Percentiles rank a stretch among this genome's conserved stretches.
Conservation (phyloP, 1,140 invertebrate genomes). For the Lepidostoma basale region DNA sequence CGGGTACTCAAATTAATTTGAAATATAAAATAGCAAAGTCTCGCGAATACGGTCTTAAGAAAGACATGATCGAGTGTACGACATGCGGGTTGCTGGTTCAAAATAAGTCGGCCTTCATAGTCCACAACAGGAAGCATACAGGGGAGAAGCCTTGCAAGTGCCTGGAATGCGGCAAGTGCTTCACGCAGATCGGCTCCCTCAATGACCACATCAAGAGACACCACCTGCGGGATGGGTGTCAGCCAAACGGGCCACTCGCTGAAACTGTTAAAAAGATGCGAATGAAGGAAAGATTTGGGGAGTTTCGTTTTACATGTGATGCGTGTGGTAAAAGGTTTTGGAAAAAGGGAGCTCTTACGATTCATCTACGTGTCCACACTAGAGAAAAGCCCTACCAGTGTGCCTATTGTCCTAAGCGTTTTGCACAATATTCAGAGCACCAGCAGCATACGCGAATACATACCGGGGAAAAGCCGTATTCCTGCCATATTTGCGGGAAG, state of each 20-base stretch:
- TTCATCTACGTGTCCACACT: conserved; percentile 33
- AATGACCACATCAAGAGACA: conserved; percentile 20
- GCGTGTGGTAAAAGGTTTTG: conserved; percentile 34
- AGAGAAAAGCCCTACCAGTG: conserved; percentile 39
- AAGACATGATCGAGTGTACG: conserved; percentile 23
- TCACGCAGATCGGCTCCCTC: conserved; percentile 27
- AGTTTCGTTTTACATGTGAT: conserved; percentile 33
- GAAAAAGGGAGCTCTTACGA: conserved; percentile 22
- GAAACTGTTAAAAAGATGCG: conserved; percentile 23
- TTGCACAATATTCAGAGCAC: conserved; percentile 45
- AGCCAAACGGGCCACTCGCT: not conserved
- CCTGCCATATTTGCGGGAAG: conserved; percentile 71
- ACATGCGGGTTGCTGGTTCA: conserved; percentile 13
- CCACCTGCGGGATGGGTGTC: not conserved
- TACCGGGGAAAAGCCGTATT: conserved; percentile 81
- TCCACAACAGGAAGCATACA: conserved; percentile 38
- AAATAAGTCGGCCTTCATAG: conserved; percentile 17
- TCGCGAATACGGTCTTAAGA: conserved; percentile 11
- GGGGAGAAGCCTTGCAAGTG: conserved; percentile 43
- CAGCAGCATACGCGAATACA: conserved; percentile 60
- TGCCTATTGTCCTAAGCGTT: conserved; percentile 11
- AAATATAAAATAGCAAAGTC: conserved; percentile 10
- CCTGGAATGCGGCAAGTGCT: conserved; percentile 37
- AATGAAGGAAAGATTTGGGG: conserved; percentile 3
- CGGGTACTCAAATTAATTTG: not conserved